Percentiles rank a stretch among this genome's conserved stretches.
phyloP scores from a whole-genome alignment of 2,113 vertebrate species.

The Pomatorhinus ruficollis region DNA sequence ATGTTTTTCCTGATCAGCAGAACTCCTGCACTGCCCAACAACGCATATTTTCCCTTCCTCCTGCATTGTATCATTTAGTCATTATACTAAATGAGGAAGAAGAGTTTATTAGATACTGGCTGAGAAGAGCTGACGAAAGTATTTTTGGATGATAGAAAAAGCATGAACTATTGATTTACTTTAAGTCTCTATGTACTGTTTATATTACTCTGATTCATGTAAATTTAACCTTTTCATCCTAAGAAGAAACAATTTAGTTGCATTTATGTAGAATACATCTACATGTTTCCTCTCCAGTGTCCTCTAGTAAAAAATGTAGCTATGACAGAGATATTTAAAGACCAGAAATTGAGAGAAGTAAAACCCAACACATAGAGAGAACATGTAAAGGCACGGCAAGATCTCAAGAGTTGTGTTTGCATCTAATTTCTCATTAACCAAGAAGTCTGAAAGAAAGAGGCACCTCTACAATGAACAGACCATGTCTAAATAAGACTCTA shows the following conservation, averaged over 20 bases:
- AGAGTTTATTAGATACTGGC: neutral
- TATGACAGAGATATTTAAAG: neutral
- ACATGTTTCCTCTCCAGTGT: neutral
- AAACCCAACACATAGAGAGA: neutral
- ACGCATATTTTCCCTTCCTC: neutral
- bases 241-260: neutral
- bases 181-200: neutral
- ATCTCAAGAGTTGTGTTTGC: neutral
- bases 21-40: neutral
- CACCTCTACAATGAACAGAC: neutral
- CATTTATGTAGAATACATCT: neutral
- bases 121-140: neutral
- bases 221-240: neutral
- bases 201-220: neutral
- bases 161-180: neutral
- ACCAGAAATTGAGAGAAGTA: neutral
- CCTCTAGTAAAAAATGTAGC: neutral
- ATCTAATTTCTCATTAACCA: neutral
- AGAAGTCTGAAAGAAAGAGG: neutral
- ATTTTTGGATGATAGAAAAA: neutral
- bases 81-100: neutral
- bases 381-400: neutral
- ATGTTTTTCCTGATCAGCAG: neutral
- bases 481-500: neutral
- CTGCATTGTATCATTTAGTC: neutral